Evolutionary conservation across 2,797 vertebrate species (phyloP).

Genomic region (Phalanger gymnotis): DNA sequence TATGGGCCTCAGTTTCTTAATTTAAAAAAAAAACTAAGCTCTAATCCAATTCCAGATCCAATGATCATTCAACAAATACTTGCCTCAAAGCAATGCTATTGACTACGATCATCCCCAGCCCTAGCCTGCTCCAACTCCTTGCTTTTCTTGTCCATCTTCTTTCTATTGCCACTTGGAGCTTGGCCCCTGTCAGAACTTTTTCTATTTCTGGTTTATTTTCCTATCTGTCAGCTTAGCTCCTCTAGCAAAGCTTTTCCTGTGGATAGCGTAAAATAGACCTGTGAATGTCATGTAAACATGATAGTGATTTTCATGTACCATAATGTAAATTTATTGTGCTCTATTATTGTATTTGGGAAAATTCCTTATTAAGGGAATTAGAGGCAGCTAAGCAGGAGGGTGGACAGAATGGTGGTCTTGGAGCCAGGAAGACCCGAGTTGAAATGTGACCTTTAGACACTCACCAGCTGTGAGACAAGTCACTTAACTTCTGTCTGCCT

Average conservation of each 20-base stretch:
- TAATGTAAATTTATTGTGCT: constrained; percentile 47
- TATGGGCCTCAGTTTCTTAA: neutral
- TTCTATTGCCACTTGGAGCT: neutral
- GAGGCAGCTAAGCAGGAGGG: neutral
- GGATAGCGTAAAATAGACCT: neutral
- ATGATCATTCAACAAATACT: neutral
- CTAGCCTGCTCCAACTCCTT: neutral
- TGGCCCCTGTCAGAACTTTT: neutral
- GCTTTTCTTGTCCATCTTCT: neutral
- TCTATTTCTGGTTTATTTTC: constrained; percentile 23
- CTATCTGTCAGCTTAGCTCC: constrained; percentile 24
- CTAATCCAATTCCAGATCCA: neutral
- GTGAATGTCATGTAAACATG: neutral
- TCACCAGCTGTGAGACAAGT: neutral
- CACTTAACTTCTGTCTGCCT: neutral
- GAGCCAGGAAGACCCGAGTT: neutral
- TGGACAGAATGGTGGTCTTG: neutral
- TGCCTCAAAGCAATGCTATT: neutral
- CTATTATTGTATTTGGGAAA: constrained; percentile 32
- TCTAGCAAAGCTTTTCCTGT: neutral
- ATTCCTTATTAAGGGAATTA: constrained; percentile 49
- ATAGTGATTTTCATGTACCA: constrained; percentile 47
- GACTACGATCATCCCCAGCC: neutral
- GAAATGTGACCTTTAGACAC: neutral
- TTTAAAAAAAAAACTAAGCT: neutral